Conservation (phyloP, 2,888 invertebrate species). For the Synanthedon formicaeformis region DNA sequence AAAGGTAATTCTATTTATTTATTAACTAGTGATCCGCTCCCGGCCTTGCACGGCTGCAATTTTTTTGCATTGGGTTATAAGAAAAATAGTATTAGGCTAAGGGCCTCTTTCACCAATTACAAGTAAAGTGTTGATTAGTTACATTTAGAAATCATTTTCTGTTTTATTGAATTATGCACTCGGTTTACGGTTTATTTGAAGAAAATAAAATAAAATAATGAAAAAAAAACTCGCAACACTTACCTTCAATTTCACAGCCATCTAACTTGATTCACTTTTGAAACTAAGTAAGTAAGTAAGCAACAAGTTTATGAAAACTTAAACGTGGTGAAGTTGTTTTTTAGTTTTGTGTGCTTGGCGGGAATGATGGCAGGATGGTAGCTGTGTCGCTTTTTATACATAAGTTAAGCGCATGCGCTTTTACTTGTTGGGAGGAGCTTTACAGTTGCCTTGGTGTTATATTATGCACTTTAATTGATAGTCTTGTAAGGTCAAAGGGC, state of each 20-base stretch:
- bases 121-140: too few relatives aligned
- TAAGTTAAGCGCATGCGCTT: constrained; percentile 37
- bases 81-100: too few relatives aligned
- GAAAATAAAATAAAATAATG: too few relatives aligned
- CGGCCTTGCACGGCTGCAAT: too few relatives aligned
- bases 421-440: constrained; percentile 24
- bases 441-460: constrained; percentile 8
- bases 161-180: too few relatives aligned
- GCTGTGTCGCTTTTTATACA: constrained; percentile 38
- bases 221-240: background rate
- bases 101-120: too few relatives aligned
- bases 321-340: constrained; percentile 4
- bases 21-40: too few relatives aligned
- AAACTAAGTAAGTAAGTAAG: constrained; percentile 25
- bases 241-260: background rate
- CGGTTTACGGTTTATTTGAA: too few relatives aligned
- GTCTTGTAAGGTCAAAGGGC: constrained; percentile 21
- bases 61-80: too few relatives aligned
- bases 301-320: constrained; percentile 9
- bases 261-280: constrained; percentile 19
- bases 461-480: constrained; percentile 38
- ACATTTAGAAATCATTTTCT: too few relatives aligned
- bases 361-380: constrained; percentile 33
- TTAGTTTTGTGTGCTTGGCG: constrained; percentile 24
- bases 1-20: too few relatives aligned